A percentile compares a stretch with the other conserved stretches of the same genome.
phyloP scores from a whole-genome alignment of 2,797 vertebrate species.

The Allenopithecus nigroviridis region DNA sequence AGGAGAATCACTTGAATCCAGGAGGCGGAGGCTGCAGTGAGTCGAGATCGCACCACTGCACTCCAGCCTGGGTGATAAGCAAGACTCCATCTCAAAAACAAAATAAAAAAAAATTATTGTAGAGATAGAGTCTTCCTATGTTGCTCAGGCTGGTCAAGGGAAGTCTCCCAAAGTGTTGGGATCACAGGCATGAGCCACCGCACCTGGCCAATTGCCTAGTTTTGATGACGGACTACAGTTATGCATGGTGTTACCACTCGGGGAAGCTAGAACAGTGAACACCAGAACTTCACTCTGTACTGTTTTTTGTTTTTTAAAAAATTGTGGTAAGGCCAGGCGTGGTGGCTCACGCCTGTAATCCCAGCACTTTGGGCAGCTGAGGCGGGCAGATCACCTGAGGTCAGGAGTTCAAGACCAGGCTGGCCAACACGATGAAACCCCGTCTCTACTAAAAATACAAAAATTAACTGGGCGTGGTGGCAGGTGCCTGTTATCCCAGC shows the following conservation, averaged over 20 bases:
- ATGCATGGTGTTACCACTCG: rapidly evolving
- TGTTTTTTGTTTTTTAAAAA: not conserved
- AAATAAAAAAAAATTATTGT: no score
- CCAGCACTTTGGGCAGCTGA: no score
- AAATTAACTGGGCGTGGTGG: not conserved
- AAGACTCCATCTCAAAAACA: not conserved
- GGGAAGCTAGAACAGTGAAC: not conserved
- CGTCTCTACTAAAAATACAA: not conserved
- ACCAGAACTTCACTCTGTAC: not conserved
- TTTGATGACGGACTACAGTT: not conserved
- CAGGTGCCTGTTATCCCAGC: not conserved
- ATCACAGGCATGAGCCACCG: not conserved
- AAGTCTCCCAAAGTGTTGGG: not conserved
- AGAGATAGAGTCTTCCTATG: no score
- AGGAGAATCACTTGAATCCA: not conserved
- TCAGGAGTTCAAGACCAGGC: not conserved
- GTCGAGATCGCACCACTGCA: not conserved
- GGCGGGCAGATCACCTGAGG: no score
- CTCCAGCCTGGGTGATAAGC: not conserved
- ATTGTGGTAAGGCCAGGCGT: not conserved
- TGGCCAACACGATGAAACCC: not conserved
- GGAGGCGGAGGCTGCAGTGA: not conserved
- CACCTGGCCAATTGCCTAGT: not conserved
- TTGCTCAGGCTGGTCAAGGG: not conserved
- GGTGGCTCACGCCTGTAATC: no score